These are phyloP conservation scores for Apteryx owenii DNA, from an alignment of 2,113 vertebrate species.

Conservation along the genomic window DNA sequence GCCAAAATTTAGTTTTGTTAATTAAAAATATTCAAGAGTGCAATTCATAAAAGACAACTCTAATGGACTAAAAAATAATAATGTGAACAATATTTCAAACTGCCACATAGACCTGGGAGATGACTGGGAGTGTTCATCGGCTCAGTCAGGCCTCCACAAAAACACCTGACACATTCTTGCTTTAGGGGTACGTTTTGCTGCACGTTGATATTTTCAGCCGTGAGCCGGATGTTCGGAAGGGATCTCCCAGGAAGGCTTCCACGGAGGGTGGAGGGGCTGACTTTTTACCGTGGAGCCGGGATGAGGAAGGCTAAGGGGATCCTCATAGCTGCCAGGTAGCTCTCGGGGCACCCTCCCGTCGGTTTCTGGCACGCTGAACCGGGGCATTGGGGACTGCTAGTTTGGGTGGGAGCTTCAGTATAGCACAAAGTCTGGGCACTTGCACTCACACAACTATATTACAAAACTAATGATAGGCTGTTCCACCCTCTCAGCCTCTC, in stretches of 20 bases:
- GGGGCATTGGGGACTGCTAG: not conserved
- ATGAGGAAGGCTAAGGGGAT: not conserved
- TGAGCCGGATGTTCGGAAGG: not conserved
- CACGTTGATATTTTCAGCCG: not conserved
- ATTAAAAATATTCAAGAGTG: slow-evolving; percentile 53
- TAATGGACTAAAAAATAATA: not conserved
- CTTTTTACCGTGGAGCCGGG: not conserved
- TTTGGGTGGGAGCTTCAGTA: not conserved
- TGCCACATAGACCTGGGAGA: not conserved
- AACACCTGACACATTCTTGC: not conserved
- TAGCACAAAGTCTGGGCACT: not conserved
- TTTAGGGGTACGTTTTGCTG: not conserved
- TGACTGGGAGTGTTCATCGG: not conserved
- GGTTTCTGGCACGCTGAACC: not conserved
- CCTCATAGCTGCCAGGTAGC: not conserved
- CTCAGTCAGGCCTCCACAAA: not conserved
- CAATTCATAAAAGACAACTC: not conserved
- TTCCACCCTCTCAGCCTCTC: not conserved
- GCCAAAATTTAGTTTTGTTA: slow-evolving; percentile 58
- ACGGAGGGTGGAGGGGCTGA: not conserved
- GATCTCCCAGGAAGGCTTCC: not conserved
- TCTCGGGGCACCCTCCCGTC: not conserved
- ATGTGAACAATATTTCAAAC: not conserved
- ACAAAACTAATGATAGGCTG: not conserved
- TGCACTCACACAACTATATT: not conserved